Conservation (phyloP, 2,888 invertebrate species). For the Poecilobothrus nobilitatus region DNA sequence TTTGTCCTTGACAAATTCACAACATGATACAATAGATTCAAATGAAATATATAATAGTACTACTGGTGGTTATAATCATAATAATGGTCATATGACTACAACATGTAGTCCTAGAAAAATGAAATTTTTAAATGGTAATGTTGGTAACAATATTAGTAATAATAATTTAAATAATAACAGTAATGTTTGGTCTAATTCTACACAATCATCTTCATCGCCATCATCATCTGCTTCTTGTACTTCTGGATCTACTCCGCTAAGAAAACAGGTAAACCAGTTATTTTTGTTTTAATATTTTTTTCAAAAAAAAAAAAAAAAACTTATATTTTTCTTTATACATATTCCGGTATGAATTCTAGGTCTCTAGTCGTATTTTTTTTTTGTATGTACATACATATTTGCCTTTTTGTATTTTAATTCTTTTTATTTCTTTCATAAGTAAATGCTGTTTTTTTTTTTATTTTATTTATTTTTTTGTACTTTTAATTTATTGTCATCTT, state of each 20-base stretch:
- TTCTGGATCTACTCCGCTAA: background rate
- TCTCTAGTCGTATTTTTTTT: background rate
- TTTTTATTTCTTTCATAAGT: background rate
- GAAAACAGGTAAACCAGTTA: conserved; percentile 4
- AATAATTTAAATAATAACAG: conserved; percentile 25
- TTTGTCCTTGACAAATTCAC: conserved; percentile 19
- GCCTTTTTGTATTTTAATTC: too few species aligned
- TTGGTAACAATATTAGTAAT: conserved; percentile 10
- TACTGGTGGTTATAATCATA: background rate
- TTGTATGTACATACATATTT: background rate
- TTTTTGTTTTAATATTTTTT: background rate
- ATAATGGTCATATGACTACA: too few species aligned
- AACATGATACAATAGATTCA: conserved; percentile 11
- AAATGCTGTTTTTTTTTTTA: background rate
- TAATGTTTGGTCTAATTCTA: conserved; percentile 8
- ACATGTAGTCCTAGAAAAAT: background rate
- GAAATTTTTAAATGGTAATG: conserved; percentile 1
- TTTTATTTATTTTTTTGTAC: too few species aligned
- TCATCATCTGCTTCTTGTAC: background rate
- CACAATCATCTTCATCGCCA: background rate
- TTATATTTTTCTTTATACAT: background rate
- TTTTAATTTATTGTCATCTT: background rate
- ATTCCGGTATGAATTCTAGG: background rate
- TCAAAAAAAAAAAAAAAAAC: too few species aligned
- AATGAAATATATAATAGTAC: conserved; percentile 9